Evolutionary conservation across 2,888 invertebrate genomes (phyloP).

Genomic region (Ophraella communa): DNA sequence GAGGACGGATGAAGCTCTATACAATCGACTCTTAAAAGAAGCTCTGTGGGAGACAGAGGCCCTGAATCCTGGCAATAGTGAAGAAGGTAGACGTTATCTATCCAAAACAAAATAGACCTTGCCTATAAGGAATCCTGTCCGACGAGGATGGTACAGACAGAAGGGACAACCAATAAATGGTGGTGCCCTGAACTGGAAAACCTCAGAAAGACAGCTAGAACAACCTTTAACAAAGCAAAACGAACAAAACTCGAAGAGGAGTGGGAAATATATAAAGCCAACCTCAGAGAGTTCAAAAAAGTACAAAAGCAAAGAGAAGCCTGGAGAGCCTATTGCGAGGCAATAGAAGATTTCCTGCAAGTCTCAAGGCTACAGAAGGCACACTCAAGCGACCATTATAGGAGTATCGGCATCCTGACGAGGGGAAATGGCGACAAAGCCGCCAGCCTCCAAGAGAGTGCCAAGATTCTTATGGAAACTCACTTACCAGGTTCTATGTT

Average conservation of each 20-base stretch:
- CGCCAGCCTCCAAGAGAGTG: no score
- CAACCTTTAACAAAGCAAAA: neutral
- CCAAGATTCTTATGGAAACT: no score
- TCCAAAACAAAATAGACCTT: neutral
- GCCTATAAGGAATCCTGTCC: neutral
- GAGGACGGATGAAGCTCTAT: neutral
- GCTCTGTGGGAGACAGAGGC: neutral
- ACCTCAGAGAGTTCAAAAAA: neutral
- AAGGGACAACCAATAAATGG: neutral
- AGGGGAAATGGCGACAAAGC: no score
- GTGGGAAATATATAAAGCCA: neutral
- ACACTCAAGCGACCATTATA: no score
- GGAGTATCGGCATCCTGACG: no score
- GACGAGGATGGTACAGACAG: neutral
- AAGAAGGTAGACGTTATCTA: neutral
- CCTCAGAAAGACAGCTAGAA: neutral
- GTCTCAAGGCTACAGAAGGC: neutral
- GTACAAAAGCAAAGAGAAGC: neutral
- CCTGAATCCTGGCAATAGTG: neutral
- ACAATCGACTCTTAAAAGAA: neutral
- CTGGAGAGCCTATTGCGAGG: neutral
- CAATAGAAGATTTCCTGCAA: neutral
- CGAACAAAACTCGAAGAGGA: neutral
- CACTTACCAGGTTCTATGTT: no score
- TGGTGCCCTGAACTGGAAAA: neutral